Conservation (phyloP, 2,797 vertebrate species). For the Hippocampus kuda region DNA sequence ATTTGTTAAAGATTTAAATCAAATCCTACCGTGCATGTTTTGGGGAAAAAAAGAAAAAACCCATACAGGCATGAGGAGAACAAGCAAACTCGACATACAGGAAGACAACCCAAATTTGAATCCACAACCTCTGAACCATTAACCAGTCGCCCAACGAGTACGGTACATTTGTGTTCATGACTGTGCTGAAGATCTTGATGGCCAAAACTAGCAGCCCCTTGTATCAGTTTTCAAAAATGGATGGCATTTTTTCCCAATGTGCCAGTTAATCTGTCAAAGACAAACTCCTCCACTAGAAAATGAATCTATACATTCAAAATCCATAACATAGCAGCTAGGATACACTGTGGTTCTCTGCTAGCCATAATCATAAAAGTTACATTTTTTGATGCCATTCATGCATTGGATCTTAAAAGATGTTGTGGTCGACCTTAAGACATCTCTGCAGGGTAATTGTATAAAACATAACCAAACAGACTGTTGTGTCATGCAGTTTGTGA, state of each 20-base stretch:
- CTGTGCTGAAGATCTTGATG: background rate
- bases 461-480: background rate
- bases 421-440: background rate
- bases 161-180: background rate
- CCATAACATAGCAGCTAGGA: background rate
- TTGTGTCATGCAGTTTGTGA: constrained; percentile 32
- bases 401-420: background rate
- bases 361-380: background rate
- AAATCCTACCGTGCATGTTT: too few species aligned
- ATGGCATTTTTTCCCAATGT: background rate
- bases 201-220: background rate
- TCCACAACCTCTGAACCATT: too few species aligned
- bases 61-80: too few species aligned
- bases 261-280: background rate
- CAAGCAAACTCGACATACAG: too few species aligned
- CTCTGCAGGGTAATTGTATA: constrained; percentile 6
- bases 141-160: background rate
- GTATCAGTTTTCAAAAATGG: background rate
- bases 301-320: background rate
- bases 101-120: too few species aligned
- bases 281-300: background rate
- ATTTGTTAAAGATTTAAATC: too few species aligned
- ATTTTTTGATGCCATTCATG: background rate
- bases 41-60: too few species aligned
- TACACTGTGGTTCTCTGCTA: background rate